These are phyloP conservation scores for Dryobates pubescens DNA, from an alignment of 2,797 vertebrate genomes.

Conservation along the genomic window DNA sequence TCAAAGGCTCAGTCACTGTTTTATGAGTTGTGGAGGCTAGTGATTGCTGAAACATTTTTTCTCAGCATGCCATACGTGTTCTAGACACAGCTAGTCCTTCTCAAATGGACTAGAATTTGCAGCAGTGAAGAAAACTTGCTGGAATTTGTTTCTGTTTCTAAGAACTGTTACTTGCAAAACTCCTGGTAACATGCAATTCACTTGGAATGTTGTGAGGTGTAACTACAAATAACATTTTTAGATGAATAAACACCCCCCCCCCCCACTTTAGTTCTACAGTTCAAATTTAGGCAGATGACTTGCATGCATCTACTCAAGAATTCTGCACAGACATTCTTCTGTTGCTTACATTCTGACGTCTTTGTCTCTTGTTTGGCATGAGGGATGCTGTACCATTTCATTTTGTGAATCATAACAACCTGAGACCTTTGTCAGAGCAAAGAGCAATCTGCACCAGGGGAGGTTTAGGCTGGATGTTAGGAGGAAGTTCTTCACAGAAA, in stretches of 20 bases:
- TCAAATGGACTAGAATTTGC: not conserved
- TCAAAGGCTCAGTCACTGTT: not conserved
- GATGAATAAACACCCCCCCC: not conserved
- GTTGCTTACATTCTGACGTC: not conserved
- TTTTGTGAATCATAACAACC: not conserved
- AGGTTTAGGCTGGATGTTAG: no score
- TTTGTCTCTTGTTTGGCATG: not conserved
- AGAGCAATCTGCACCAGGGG: not conserved
- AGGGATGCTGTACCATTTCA: not conserved
- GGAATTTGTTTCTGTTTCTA: not conserved
- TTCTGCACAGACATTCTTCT: not conserved
- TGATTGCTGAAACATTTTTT: not conserved
- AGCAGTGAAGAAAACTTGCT: not conserved
- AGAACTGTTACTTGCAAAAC: not conserved
- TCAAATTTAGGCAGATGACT: not conserved
- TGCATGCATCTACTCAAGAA: not conserved
- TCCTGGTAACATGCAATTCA: not conserved
- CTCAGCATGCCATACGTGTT: not conserved
- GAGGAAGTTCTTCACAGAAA: no score
- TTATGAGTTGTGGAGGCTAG: not conserved
- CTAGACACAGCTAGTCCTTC: not conserved
- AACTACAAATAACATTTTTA: not conserved
- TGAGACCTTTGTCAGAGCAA: not conserved
- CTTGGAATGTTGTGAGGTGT: not conserved
- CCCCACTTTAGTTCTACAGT: not conserved